These are phyloP conservation scores for Panthera uncia DNA, from an alignment of 2,113 vertebrate species.

Conservation along the genomic window DNA sequence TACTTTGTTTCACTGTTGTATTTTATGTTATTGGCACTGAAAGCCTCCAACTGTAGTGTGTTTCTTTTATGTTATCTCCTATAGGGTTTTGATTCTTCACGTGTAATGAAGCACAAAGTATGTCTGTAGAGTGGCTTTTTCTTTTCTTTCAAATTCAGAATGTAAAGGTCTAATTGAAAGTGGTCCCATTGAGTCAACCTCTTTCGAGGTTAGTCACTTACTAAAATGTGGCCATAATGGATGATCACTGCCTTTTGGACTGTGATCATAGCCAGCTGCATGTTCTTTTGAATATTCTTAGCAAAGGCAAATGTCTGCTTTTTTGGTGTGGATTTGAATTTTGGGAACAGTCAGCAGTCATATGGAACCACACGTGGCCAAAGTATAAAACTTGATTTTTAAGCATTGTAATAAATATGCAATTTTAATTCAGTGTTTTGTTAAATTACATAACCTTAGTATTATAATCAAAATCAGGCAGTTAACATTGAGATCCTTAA, in stretches of 20 bases:
- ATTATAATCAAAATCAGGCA: not conserved
- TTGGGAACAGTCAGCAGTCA: not conserved
- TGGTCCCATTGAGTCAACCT: not conserved
- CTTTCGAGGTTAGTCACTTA: not conserved
- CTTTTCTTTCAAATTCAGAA: not conserved
- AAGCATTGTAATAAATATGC: not conserved
- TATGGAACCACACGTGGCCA: not conserved
- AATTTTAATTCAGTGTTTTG: not conserved
- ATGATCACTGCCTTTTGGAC: not conserved
- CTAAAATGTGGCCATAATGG: not conserved
- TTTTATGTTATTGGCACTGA: not conserved
- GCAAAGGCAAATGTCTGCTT: not conserved
- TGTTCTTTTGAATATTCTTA: not conserved
- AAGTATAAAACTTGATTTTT: conserved; percentile 40
- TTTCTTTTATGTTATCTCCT: not conserved
- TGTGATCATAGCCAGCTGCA: not conserved
- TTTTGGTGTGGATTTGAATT: not conserved
- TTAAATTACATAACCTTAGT: not conserved
- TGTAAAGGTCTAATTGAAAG: not conserved
- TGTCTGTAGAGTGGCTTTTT: not conserved
- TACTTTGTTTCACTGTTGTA: not conserved
- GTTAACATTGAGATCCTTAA: not conserved
- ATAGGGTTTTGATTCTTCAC: not conserved
- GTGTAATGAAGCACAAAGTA: not conserved
- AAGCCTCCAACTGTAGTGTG: not conserved